Percentiles rank a stretch among this genome's conserved stretches.
Evolutionary conservation across 1,140 invertebrate genomes (phyloP).

Genomic region (Drosophila mayri): DNA sequence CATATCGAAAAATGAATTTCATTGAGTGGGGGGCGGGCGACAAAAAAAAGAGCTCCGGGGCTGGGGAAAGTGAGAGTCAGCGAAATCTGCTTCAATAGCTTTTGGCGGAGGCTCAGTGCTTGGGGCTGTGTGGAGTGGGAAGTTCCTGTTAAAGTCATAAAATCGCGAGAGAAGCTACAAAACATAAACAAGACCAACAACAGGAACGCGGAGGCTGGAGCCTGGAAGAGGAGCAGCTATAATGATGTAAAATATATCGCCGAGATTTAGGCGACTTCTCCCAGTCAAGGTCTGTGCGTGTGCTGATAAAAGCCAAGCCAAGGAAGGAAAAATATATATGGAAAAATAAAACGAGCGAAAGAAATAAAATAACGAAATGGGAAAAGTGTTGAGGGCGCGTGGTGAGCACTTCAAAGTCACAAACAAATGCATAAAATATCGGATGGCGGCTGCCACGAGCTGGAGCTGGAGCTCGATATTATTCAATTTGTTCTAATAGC

Average conservation of each 20-base stretch:
- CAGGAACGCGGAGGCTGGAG: conserved; percentile 1
- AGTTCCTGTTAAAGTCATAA: conserved; percentile 68
- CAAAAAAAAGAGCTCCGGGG: conserved; percentile 6
- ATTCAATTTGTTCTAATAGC: conserved; percentile 81
- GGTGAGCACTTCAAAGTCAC: conserved; percentile 73
- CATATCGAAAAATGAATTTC: conserved; percentile 82
- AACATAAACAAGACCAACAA: conserved; percentile 64
- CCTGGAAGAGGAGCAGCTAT: conserved; percentile 52
- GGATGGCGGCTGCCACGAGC: conserved; percentile 28
- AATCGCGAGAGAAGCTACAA: conserved; percentile 75
- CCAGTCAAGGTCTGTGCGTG: conserved; percentile 64
- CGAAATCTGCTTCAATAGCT: conserved; percentile 75
- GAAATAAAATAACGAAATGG: conserved; percentile 33
- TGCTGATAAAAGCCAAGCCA: conserved; percentile 69
- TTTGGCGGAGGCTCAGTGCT: conserved; percentile 22
- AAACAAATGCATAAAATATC: conserved; percentile 80
- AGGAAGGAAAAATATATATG: neutral
- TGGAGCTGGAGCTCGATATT: conserved; percentile 49
- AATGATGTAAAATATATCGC: conserved; percentile 83
- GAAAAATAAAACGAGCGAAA: conserved; percentile 29
- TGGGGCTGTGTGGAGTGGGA: conserved; percentile 19
- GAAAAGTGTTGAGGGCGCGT: conserved; percentile 61
- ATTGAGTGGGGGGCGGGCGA: conserved; percentile 40
- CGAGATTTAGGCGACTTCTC: conserved; percentile 69
- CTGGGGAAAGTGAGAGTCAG: conserved; percentile 66